phyloP scores from a whole-genome alignment of 2,888 invertebrate species.

The Lucinisca nassula region DNA sequence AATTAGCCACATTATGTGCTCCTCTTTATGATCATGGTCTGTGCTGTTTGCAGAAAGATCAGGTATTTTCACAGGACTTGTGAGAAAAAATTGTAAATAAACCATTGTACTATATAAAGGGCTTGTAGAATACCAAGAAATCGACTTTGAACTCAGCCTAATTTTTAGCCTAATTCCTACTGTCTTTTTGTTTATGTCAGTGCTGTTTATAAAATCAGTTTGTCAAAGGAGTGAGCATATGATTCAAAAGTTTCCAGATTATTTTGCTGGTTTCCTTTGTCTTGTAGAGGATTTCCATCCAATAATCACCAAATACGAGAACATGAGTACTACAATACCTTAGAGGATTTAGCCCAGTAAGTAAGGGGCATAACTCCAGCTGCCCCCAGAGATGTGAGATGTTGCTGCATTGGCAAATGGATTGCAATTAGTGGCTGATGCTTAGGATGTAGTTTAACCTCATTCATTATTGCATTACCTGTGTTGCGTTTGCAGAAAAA shows the following conservation, averaged over 20 bases:
- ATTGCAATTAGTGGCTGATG: background rate
- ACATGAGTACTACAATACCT: slow-evolving; percentile 83
- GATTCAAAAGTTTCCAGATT: background rate
- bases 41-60: too few species aligned
- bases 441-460: slow-evolving; percentile 6
- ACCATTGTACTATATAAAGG: too few species aligned
- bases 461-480: background rate
- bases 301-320: slow-evolving; percentile 84
- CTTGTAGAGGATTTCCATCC: slow-evolving; percentile 93
- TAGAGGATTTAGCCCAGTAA: slow-evolving; percentile 89
- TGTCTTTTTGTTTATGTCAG: too few species aligned
- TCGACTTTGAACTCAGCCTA: too few species aligned
- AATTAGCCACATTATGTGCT: too few species aligned
- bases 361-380: slow-evolving; percentile 76
- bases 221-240: too few species aligned
- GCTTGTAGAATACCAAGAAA: too few species aligned
- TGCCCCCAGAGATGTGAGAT: slow-evolving; percentile 1
- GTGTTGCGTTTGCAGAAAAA: background rate
- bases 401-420: background rate
- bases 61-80: too few species aligned
- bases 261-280: slow-evolving; percentile 1
- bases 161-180: too few species aligned
- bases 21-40: too few species aligned
- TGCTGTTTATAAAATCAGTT: too few species aligned
- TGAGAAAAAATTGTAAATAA: too few species aligned